Conservation (phyloP, 2,888 invertebrate species). For the Oxyteleia sp. region DNA sequence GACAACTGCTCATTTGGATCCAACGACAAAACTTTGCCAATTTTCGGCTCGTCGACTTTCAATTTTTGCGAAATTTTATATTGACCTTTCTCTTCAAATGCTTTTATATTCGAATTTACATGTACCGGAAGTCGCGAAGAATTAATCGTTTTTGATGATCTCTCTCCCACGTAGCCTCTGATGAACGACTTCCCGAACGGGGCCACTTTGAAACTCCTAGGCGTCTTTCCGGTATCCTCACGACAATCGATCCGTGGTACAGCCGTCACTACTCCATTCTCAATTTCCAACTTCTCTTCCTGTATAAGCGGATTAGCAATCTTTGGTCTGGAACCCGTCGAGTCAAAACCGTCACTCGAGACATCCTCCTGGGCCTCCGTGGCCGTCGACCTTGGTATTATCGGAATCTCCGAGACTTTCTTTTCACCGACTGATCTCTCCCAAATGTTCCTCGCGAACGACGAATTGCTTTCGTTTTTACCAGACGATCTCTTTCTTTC, state of each 20-base stretch:
- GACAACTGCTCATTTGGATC: background rate
- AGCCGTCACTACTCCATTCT: background rate
- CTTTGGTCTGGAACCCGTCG: background rate
- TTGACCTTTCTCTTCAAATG: background rate
- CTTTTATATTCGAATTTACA: conserved; percentile 9
- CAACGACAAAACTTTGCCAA: background rate
- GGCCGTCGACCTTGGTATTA: conserved; percentile 14
- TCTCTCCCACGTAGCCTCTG: background rate
- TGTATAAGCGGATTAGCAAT: conserved; percentile 34
- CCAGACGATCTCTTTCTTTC: background rate
- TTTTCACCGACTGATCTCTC: background rate
- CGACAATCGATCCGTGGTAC: conserved; percentile 3
- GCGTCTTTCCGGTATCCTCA: conserved; percentile 1
- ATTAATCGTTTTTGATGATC: background rate
- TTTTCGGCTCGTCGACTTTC: background rate
- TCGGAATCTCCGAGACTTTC: conserved; percentile 8
- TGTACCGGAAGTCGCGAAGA: conserved; percentile 22
- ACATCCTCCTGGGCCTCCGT: background rate
- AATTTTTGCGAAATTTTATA: background rate
- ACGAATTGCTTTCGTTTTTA: conserved; percentile 27
- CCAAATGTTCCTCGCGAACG: background rate
- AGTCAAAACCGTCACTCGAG: background rate
- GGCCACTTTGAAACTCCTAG: background rate
- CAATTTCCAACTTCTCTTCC: background rate
- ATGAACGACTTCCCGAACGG: conserved; percentile 8